These are phyloP conservation scores for Drosophila biarmipes DNA, from an alignment of 1,140 invertebrate genomes.

Conservation along the genomic window DNA sequence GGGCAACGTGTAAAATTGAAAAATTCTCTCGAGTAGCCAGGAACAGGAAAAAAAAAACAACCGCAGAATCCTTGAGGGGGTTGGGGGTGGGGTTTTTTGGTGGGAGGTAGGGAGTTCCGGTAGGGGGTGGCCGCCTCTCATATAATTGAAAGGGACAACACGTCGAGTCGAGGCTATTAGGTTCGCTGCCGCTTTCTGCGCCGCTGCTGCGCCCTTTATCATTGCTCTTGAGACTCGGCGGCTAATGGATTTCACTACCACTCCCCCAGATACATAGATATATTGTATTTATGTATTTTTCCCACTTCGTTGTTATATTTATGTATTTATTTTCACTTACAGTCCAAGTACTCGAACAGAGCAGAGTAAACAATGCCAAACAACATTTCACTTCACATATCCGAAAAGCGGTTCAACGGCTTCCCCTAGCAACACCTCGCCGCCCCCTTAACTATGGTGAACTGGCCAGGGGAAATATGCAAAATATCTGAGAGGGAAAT, in stretches of 20 bases:
- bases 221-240: conserved; percentile 75
- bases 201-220: conserved; percentile 49
- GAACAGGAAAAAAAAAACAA: conserved; percentile 27
- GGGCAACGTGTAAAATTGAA: conserved; percentile 79
- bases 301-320: conserved; percentile 43
- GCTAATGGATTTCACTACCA: conserved; percentile 71
- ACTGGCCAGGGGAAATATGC: conserved; percentile 58
- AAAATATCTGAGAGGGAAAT: conserved; percentile 74
- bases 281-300: conserved; percentile 31
- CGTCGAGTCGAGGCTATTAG: conserved; percentile 78
- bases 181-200: conserved; percentile 50
- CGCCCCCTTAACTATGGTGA: background rate
- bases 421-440: conserved; percentile 8
- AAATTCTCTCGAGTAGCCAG: conserved; percentile 69
- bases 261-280: conserved; percentile 16
- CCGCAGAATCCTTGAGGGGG: conserved; percentile 40
- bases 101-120: conserved; percentile 7
- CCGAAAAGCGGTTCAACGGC: conserved; percentile 39
- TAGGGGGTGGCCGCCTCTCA: conserved; percentile 39
- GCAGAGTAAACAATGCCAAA: conserved; percentile 60
- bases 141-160: conserved; percentile 83
- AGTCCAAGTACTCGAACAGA: conserved; percentile 62
- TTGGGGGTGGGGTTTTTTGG: background rate
- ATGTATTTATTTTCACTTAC: conserved; percentile 76
- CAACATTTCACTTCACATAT: conserved; percentile 50